Percentiles rank a stretch among this genome's conserved stretches.
These are phyloP conservation scores for Phrynocephalus vlangalii DNA, from an alignment of 2,797 vertebrate genomes.

Conservation along the genomic window DNA sequence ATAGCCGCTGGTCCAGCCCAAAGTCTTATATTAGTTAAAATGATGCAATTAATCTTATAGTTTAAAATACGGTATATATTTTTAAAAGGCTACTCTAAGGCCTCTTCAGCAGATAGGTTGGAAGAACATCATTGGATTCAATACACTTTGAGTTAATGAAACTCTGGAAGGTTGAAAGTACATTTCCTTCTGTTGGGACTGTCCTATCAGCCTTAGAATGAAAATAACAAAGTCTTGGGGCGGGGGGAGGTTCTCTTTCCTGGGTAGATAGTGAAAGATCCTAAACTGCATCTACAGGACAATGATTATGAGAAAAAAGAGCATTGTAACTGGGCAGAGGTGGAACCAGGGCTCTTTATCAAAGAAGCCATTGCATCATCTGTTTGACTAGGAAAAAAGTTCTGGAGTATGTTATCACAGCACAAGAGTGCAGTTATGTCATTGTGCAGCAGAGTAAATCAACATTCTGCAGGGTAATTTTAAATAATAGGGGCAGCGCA, in stretches of 20 bases:
- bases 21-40: neutral
- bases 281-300: slow-evolving; percentile 20
- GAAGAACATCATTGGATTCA: neutral
- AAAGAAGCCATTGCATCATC: slow-evolving; percentile 32
- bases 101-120: neutral
- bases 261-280: slow-evolving; percentile 18
- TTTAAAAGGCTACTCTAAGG: neutral
- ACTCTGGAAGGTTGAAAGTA: neutral
- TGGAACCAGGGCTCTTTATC: slow-evolving; percentile 18
- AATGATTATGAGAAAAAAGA: slow-evolving; percentile 6
- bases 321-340: slow-evolving; percentile 3
- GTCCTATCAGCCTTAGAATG: neutral
- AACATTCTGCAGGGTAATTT: too few relatives aligned
- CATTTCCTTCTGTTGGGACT: neutral
- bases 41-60: neutral
- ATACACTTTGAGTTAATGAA: neutral
- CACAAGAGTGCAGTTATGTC: neutral
- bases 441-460: too few relatives aligned
- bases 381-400: slow-evolving; percentile 32
- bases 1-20: neutral
- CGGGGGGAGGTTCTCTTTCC: slow-evolving; percentile 22
- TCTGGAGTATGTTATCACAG: slow-evolving; percentile 17
- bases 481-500: too few relatives aligned
- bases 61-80: neutral
- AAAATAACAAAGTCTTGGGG: slow-evolving; percentile 5